Evolutionary conservation across 2,113 vertebrate genomes (phyloP), one percentile per base, ranked within the genome.

Genomic region (Camelus dromedarius): DNA sequence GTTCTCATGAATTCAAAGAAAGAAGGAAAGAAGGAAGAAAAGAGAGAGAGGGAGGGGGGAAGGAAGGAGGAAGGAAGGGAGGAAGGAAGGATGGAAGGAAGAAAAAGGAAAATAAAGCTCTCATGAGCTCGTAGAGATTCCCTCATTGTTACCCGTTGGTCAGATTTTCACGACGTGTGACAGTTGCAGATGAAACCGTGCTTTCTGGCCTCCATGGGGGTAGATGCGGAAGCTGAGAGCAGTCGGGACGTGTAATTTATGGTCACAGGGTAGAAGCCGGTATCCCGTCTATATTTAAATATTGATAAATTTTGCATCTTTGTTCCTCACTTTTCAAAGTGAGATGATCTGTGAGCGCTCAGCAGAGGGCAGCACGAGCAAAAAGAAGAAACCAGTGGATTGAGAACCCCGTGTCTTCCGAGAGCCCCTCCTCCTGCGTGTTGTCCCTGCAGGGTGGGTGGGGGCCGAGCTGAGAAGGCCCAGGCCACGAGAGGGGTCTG

Each of bases 291-390:
- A 6, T 28, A 22, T 42, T 30, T 52, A 54, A 67, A 72, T 58
- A 38, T 8, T 14, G 15, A 64, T 35, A 19, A 62, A 26, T 28
- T 82, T 89, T 60, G 38, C 38, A 1, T 79, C 18, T 42, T n/a
- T 60, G 38, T 19, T 38, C 3, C 15, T 16, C 5, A 3, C 6
- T 38, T 32, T 24, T 70, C 35, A 54, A 19, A 80, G 11, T 64
- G 20, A 73, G 46, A 18, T 20, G 38, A 86, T 50, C 66, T 32
- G 0, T 46, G 24, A 20, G 46, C 13, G 3, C 77, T 91, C 96
- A 95, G 97, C 96, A 96, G 97, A 77, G 96, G 96, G 96, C 96
- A 97, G 97, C 97, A 98, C 69, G 97, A 48, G 85, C 97, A 66
- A 91, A 90, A 69, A 48, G 81, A 92, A 92, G 91, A 62, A n/a